phyloP scores from a whole-genome alignment of 1,140 invertebrate genomes.

The Ceratoteleas bidentatus region DNA sequence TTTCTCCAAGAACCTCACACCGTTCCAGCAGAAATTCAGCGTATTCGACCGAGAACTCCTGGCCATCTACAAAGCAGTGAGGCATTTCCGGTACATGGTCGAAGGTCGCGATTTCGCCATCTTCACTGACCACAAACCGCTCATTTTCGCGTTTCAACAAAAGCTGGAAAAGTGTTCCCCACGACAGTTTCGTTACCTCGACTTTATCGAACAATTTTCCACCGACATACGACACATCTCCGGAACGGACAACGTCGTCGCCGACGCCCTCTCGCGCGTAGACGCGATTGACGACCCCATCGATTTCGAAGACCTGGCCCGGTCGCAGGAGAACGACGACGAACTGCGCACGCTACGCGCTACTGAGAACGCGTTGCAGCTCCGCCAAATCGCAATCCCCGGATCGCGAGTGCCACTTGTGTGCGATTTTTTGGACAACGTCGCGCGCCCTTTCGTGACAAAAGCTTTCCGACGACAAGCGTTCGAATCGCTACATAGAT shows the following conservation, averaged over 20 bases:
- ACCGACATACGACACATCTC: constrained; percentile 72
- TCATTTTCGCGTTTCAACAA: constrained; percentile 18
- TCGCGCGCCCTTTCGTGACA: constrained; percentile 36
- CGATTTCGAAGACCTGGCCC: constrained; percentile 10
- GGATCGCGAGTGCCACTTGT: neutral
- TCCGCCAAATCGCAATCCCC: constrained; percentile 9
- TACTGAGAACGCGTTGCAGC: neutral
- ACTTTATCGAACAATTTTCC: constrained; percentile 76
- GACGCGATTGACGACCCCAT: constrained; percentile 6
- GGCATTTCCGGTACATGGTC: constrained; percentile 11
- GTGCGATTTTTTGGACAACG: constrained; percentile 36
- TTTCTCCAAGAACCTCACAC: constrained; percentile 14
- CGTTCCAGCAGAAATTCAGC: constrained; percentile 6
- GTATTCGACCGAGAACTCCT: constrained; percentile 16
- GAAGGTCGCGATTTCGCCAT: constrained; percentile 8
- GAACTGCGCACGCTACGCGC: constrained; percentile 4
- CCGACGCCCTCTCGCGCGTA: constrained; percentile 68
- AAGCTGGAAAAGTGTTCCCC: constrained; percentile 28
- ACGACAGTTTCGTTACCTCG: constrained; percentile 68
- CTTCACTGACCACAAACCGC: constrained; percentile 19
- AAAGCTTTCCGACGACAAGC: constrained; percentile 54
- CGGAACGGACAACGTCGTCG: constrained; percentile 71
- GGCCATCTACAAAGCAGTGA: constrained; percentile 12
- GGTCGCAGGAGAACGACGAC: constrained; percentile 10
- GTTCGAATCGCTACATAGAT: constrained; percentile 70